Evolutionary conservation across 2,113 vertebrate species (phyloP).

Genomic region (Tinamus guttatus): DNA sequence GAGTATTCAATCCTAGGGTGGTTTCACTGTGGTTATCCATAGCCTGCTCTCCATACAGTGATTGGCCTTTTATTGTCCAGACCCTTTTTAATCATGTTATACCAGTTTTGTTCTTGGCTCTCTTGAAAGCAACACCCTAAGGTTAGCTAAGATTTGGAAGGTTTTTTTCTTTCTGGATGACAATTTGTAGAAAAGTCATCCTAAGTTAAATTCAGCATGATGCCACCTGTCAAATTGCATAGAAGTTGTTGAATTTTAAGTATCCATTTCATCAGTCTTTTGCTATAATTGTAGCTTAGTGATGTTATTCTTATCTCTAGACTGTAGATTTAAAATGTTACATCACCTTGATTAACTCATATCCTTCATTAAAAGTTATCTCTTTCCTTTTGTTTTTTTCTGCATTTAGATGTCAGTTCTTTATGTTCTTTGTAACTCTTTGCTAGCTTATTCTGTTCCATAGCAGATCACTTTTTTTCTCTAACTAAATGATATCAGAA

Average conservation of each 20-base stretch:
- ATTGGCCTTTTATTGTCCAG: background rate
- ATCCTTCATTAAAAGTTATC: background rate
- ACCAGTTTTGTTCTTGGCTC: background rate
- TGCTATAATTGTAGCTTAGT: background rate
- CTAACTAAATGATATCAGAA: background rate
- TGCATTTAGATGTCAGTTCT: background rate
- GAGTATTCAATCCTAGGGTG: background rate
- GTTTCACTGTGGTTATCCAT: background rate
- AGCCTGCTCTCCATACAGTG: background rate
- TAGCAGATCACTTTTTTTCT: background rate
- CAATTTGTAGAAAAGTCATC: background rate
- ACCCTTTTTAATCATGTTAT: background rate
- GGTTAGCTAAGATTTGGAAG: background rate
- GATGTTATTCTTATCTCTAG: background rate
- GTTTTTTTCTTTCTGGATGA: background rate
- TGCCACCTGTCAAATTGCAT: background rate
- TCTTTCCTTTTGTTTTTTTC: background rate
- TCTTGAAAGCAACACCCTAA: background rate
- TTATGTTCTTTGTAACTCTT: background rate
- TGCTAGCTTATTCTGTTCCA: background rate
- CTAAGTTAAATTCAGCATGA: background rate
- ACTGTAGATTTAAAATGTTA: background rate
- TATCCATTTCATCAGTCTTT: background rate
- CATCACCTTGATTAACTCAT: conserved; percentile 6
- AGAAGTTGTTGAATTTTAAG: background rate